Conservation (phyloP, 2,113 vertebrate genomes). For the human (Homo sapiens) region GRCh38 chr6:3390501-3391000, state of each 20-base stretch:
- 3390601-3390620: not conserved
- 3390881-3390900: accelerated
- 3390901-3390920: not conserved
- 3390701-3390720: not conserved
- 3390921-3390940: not conserved
- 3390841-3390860: not conserved
- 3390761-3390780: not conserved
- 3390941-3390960: not conserved
- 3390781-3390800: not conserved
- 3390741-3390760: not conserved
- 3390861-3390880: not conserved
- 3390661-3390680: not conserved
- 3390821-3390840: not conserved
- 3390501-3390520: not conserved
- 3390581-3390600: too few species aligned
- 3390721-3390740: accelerated
- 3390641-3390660: not conserved
- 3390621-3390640: not conserved
- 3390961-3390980: not conserved
- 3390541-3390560: not conserved
- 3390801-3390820: not conserved
- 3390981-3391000: not conserved
- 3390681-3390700: too few species aligned
- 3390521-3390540: not conserved
- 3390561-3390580: not conserved